These are phyloP conservation scores for Morone chrysops DNA, from an alignment of 2,113 vertebrate species.

Conservation along the genomic window DNA sequence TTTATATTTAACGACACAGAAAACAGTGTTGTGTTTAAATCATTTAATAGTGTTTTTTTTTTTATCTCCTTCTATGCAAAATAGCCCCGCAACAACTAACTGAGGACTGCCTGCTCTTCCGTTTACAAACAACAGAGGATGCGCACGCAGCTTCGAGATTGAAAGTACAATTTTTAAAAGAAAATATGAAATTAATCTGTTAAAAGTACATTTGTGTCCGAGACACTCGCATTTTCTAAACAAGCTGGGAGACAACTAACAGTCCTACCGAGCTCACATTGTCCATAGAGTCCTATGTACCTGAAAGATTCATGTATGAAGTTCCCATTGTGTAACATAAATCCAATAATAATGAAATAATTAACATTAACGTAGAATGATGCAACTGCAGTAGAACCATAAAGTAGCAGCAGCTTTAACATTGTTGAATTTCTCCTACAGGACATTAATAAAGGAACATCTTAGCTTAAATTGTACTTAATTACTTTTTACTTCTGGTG, in stretches of 20 bases:
- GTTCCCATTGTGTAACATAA: not conserved
- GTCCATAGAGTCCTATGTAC: too few relatives aligned
- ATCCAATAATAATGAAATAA: too few relatives aligned
- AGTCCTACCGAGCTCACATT: too few relatives aligned
- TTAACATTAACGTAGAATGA: not conserved
- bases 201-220: not conserved
- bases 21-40: not conserved
- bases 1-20: not conserved
- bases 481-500: not conserved
- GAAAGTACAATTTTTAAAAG: not conserved
- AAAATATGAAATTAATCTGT: not conserved
- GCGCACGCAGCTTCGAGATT: slow-evolving; percentile 14
- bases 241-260: not conserved
- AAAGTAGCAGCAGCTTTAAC: not conserved
- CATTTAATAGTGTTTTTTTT: not conserved
- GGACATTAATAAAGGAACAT: too few relatives aligned
- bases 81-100: not conserved
- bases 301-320: not conserved
- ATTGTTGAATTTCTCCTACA: too few relatives aligned
- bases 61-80: not conserved
- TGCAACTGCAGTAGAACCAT: not conserved
- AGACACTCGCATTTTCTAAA: not conserved
- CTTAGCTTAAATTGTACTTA: not conserved
- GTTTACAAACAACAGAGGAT: slow-evolving; percentile 30
- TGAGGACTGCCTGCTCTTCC: not conserved